phyloP scores from a whole-genome alignment of 2,113 vertebrate genomes.

The Semicossyphus pulcher region DNA sequence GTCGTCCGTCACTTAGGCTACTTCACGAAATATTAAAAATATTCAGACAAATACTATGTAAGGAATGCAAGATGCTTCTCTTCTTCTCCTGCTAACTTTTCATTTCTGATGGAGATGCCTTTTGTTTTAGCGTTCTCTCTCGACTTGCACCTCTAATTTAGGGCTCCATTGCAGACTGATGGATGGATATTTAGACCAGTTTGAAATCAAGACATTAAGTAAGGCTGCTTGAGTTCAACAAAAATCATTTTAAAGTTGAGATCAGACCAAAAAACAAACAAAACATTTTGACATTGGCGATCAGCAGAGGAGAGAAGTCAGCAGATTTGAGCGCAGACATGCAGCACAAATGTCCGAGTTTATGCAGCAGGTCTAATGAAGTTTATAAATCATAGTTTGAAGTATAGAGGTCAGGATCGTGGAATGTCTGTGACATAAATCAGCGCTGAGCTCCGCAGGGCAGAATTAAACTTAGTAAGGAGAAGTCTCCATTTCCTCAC shows the following conservation, averaged over 20 bases:
- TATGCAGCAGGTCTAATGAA: neutral
- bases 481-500: conserved; percentile 52
- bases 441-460: conserved; percentile 12
- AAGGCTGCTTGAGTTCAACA: too few relatives aligned
- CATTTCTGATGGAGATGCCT: too few relatives aligned
- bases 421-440: conserved; percentile 44
- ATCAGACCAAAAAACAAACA: too few relatives aligned
- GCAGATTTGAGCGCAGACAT: neutral
- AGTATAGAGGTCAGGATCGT: conserved; percentile 12
- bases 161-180: neutral
- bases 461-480: conserved; percentile 37
- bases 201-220: too few relatives aligned
- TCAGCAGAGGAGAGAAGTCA: neutral
- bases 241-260: too few relatives aligned
- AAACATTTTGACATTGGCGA: too few relatives aligned
- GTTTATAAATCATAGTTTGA: neutral
- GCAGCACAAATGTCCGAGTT: neutral
- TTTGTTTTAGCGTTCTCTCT: neutral
- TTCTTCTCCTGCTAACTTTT: too few relatives aligned
- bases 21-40: too few relatives aligned
- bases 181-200: neutral
- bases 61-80: too few relatives aligned
- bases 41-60: too few relatives aligned
- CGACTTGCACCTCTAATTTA: neutral
- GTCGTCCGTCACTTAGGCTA: too few relatives aligned